Evolutionary conservation across 2,113 vertebrate species (phyloP).

Genomic region (Vulpes vulpes): DNA sequence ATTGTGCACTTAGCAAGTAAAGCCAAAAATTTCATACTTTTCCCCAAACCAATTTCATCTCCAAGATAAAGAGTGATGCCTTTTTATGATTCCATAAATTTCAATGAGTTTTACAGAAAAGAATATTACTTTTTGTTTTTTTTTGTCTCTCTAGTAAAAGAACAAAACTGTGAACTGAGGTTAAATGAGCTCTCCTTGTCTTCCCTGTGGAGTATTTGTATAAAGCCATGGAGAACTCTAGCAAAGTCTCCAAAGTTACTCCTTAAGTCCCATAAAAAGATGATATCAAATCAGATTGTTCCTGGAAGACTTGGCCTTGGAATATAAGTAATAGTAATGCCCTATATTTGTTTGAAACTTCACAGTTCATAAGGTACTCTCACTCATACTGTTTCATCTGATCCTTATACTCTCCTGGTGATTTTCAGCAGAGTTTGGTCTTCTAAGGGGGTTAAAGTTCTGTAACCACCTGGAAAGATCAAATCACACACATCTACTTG

Average conservation of each 20-base stretch:
- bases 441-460: not conserved
- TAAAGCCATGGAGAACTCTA: not conserved
- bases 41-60: not conserved
- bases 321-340: conserved; percentile 12
- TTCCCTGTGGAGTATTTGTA: not conserved
- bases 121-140: not conserved
- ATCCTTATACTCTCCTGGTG: not conserved
- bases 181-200: not conserved
- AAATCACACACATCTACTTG: not conserved
- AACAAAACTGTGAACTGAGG: not conserved
- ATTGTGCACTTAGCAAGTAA: not conserved
- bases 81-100: conserved; percentile 19
- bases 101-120: not conserved
- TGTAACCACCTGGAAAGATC: not conserved
- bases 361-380: not conserved
- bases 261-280: not conserved
- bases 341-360: not conserved
- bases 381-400: not conserved
- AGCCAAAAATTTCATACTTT: not conserved
- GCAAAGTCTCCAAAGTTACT: not conserved
- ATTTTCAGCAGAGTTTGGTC: not conserved
- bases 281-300: not conserved
- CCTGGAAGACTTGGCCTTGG: not conserved
- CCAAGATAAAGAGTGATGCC: not conserved
- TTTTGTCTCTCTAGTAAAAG: not conserved